Evolutionary conservation across 2,797 vertebrate genomes (phyloP).

Genomic region (Sphenopsis melanotis): DNA sequence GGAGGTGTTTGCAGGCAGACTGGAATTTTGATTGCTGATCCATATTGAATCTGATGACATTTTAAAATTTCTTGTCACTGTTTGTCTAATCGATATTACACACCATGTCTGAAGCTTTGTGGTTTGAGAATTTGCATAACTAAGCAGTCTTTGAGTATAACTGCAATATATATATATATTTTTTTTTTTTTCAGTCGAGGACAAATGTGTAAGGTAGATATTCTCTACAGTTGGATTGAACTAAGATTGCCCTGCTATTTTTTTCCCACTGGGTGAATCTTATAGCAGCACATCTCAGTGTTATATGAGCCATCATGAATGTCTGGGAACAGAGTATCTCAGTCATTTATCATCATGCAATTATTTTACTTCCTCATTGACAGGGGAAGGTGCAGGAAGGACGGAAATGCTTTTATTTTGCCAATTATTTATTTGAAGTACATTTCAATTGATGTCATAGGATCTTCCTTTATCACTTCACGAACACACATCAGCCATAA

Average conservation of each 20-base stretch:
- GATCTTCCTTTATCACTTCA: background rate
- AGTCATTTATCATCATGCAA: conserved; percentile 9
- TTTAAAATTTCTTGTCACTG: background rate
- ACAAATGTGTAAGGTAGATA: background rate
- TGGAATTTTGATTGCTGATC: background rate
- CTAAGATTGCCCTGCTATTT: background rate
- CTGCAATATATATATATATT: background rate
- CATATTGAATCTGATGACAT: background rate
- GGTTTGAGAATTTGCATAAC: background rate
- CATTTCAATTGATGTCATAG: background rate
- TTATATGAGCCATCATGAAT: background rate
- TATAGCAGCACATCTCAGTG: background rate
- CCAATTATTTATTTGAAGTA: background rate
- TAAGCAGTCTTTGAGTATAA: background rate
- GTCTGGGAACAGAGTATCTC: background rate
- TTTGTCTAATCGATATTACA: background rate
- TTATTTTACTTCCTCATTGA: background rate
- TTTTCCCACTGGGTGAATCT: background rate
- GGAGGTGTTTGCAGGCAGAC: background rate
- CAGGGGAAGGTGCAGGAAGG: background rate
- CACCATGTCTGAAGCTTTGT: background rate
- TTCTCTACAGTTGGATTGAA: background rate
- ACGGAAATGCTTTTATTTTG: background rate
- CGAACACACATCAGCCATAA: background rate
- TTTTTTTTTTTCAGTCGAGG: background rate